A percentile compares a stretch with the other conserved stretches of the same genome.
Evolutionary conservation across 2,113 vertebrate genomes (phyloP).

Genomic region (Pyrgilauda ruficollis): DNA sequence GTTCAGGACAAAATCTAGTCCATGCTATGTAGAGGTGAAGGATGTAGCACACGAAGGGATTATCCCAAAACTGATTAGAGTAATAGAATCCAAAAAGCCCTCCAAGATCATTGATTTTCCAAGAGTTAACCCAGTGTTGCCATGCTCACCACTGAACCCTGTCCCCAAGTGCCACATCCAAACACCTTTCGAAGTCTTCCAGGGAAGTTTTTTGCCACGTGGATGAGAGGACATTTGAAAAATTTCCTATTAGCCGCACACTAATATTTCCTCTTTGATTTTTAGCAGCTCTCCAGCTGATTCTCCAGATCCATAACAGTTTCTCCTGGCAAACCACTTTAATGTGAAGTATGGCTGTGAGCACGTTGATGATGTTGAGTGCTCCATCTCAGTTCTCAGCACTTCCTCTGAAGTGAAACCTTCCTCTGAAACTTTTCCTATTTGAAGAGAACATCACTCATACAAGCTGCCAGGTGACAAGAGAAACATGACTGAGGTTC

Average conservation of each 20-base stretch:
- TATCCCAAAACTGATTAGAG: not conserved
- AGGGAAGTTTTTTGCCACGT: rapidly evolving
- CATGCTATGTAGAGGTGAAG: not conserved
- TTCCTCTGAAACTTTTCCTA: not conserved
- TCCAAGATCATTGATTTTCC: not conserved
- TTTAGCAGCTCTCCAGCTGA: not conserved
- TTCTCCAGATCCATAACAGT: not conserved
- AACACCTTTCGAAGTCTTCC: not conserved
- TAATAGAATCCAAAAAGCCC: not conserved
- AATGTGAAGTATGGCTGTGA: not conserved
- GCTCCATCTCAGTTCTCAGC: not conserved
- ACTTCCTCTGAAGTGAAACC: not conserved
- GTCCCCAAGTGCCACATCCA: not conserved
- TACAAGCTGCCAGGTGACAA: not conserved
- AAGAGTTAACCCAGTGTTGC: not conserved
- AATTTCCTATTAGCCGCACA: not conserved
- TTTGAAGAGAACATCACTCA: not conserved
- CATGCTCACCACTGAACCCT: not conserved
- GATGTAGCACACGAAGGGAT: not conserved
- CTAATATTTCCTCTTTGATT: not conserved
- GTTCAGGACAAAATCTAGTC: not conserved
- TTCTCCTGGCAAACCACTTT: not conserved
- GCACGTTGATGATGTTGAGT: rapidly evolving
- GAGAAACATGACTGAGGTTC: not conserved
- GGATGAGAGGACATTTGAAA: not conserved